Evolutionary conservation across 1,140 invertebrate genomes (phyloP).

Genomic region (Panagrolaimus sp.): DNA sequence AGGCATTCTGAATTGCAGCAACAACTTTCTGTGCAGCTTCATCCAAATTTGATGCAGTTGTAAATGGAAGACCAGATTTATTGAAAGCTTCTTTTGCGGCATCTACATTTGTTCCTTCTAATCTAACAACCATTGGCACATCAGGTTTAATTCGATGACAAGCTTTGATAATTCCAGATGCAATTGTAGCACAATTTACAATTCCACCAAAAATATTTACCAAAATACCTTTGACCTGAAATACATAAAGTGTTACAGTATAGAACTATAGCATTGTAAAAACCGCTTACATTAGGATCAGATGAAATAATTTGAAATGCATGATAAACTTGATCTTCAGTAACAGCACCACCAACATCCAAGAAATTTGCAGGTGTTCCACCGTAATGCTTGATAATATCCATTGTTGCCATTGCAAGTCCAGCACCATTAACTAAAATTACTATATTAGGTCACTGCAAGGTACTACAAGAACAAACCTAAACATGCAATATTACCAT

Average conservation of each 20-base stretch:
- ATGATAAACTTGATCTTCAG: constrained; percentile 78
- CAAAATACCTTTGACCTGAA: constrained; percentile 71
- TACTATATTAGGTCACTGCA: constrained; percentile 41
- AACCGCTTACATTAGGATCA: constrained; percentile 64
- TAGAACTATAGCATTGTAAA: constrained; percentile 61
- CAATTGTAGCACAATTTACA: constrained; percentile 90
- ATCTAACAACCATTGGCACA: constrained; percentile 79
- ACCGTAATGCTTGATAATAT: constrained; percentile 64
- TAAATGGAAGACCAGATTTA: constrained; percentile 74
- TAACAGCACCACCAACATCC: constrained; percentile 91
- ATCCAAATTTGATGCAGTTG: constrained; percentile 76
- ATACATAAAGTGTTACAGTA: not conserved
- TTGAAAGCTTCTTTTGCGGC: constrained; percentile 69
- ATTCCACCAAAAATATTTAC: constrained; percentile 74
- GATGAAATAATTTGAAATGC: constrained; percentile 87
- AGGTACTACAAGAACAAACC: constrained; percentile 64
- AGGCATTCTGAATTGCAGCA: constrained; percentile 35
- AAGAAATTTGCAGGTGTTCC: constrained; percentile 90
- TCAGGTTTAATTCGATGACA: constrained; percentile 77
- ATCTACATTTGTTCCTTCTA: constrained; percentile 73
- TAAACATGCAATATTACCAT: constrained; percentile 69
- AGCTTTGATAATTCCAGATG: constrained; percentile 84
- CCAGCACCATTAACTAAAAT: constrained; percentile 84
- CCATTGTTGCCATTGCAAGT: constrained; percentile 81
- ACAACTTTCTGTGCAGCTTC: constrained; percentile 85